These are phyloP conservation scores for Anarrhichthys ocellatus DNA, from an alignment of 2,113 vertebrate genomes.

Conservation along the genomic window DNA sequence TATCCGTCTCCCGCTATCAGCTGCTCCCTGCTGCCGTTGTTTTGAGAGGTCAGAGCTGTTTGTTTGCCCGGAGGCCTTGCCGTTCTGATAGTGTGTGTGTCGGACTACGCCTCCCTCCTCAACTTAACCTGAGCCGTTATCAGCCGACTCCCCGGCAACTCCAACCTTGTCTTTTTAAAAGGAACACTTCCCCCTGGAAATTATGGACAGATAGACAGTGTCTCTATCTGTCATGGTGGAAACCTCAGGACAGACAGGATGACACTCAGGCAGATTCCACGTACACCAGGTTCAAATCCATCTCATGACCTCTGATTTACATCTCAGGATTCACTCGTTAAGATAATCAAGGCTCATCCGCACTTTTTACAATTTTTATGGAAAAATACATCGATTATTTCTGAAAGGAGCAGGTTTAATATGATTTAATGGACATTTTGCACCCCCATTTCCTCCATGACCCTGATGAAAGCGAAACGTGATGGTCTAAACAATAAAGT, in stretches of 20 bases:
- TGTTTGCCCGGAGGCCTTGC: constrained; percentile 72
- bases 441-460: no score
- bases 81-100: constrained; percentile 73
- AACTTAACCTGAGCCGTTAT: constrained; percentile 70
- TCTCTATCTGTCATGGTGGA: constrained; percentile 56
- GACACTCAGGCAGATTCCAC: constrained; percentile 34
- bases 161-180: constrained; percentile 71
- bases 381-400: not conserved
- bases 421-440: not conserved
- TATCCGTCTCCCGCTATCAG: constrained; percentile 70
- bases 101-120: constrained; percentile 55
- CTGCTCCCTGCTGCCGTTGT: constrained; percentile 71
- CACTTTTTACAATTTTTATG: not conserved
- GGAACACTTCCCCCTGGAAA: constrained; percentile 78
- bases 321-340: not conserved
- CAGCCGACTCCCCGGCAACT: constrained; percentile 66
- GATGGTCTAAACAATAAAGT: no score
- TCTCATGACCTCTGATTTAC: constrained; percentile 41
- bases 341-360: not conserved
- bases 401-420: not conserved
- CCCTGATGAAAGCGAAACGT: no score
- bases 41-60: constrained; percentile 76
- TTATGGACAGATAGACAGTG: constrained; percentile 55
- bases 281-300: constrained; percentile 68
- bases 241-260: constrained; percentile 25